Percentiles rank a stretch among this genome's conserved stretches.
Conservation (phyloP, 2,888 invertebrate species). For the Endomychus coccineus region DNA sequence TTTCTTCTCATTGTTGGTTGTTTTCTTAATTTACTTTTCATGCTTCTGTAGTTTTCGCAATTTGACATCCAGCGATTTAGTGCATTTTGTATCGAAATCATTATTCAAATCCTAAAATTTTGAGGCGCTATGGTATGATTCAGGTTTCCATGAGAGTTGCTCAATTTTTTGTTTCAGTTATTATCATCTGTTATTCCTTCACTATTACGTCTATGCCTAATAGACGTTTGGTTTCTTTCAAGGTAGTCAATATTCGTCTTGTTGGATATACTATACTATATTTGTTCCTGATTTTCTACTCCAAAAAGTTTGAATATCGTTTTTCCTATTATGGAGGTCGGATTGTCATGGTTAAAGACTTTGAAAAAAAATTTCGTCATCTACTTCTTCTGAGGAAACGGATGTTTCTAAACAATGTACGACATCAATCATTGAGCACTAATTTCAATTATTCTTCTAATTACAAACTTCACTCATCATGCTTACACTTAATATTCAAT, state of each 20-base stretch:
- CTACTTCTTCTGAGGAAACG: conserved; percentile 30
- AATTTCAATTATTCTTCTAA: no score
- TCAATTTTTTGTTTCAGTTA: conserved; percentile 36
- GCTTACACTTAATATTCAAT: no score
- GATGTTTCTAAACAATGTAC: conserved; percentile 30
- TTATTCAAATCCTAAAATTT: conserved; percentile 35
- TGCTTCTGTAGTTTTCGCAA: conserved; percentile 61
- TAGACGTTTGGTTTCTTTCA: conserved; percentile 37
- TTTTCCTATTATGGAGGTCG: conserved; percentile 37
- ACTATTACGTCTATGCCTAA: conserved; percentile 30
- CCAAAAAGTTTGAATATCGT: conserved; percentile 40
- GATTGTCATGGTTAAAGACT: conserved; percentile 42
- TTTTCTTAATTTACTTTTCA: conserved; percentile 36
- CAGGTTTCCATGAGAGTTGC: conserved; percentile 45
- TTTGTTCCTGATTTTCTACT: conserved; percentile 35
- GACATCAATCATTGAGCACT: conserved; percentile 21
- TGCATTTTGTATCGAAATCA: conserved; percentile 52
- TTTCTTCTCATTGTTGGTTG: conserved; percentile 33
- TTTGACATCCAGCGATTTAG: conserved; percentile 64
- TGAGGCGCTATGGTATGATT: conserved; percentile 33
- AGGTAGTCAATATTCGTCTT: conserved; percentile 38
- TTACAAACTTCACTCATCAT: no score
- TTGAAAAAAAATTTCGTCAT: conserved; percentile 41
- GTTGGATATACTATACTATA: conserved; percentile 52
- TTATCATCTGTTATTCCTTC: conserved; percentile 22